Evolutionary conservation across 2,888 invertebrate species (phyloP).

Genomic region (Tenthredo distinguenda): DNA sequence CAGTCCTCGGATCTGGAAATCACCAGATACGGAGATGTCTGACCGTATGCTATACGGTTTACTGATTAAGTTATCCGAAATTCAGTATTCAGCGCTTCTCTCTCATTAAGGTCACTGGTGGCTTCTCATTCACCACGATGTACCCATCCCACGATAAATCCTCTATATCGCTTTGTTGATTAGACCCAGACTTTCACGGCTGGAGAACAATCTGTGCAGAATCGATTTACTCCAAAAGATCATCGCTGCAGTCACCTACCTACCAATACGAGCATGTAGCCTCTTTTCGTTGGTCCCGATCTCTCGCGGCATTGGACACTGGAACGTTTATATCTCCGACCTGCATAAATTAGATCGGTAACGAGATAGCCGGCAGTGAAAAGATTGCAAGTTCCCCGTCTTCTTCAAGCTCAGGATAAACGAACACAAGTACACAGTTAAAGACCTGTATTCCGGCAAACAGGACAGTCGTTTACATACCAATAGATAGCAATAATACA

Average conservation of each 20-base stretch:
- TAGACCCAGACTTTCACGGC: slow-evolving; percentile 18
- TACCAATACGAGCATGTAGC: neutral
- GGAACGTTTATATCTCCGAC: neutral
- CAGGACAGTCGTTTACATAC: neutral
- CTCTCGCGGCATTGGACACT: neutral
- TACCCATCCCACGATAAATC: neutral
- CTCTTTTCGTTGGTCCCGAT: neutral
- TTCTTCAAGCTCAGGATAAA: neutral
- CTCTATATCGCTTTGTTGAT: slow-evolving; percentile 10
- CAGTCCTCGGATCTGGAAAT: neutral
- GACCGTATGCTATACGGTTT: neutral
- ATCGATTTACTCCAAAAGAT: neutral
- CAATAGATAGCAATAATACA: neutral
- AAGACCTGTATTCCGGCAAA: neutral
- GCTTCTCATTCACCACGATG: neutral
- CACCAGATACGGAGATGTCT: neutral
- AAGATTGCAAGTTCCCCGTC: neutral
- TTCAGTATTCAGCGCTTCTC: slow-evolving; percentile 22
- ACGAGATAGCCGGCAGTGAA: neutral
- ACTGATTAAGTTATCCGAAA: slow-evolving; percentile 23
- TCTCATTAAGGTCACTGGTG: slow-evolving; percentile 4
- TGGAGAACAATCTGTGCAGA: slow-evolving; percentile 23
- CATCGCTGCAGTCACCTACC: neutral
- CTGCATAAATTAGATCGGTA: neutral
- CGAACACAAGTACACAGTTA: neutral